These are phyloP conservation scores for Neocrepidodera transversa DNA, from an alignment of 2,888 invertebrate species.

Conservation along the genomic window DNA sequence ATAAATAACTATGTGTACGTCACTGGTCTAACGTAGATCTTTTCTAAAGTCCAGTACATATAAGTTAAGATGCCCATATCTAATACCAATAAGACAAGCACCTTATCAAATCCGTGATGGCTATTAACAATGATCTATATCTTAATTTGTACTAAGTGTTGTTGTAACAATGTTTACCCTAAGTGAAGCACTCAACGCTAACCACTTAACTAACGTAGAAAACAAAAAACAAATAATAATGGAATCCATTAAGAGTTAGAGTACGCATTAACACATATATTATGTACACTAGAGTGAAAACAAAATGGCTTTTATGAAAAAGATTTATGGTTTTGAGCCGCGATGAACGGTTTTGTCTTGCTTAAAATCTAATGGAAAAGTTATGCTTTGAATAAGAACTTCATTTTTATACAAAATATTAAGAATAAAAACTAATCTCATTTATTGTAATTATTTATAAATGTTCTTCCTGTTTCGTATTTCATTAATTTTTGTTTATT, in stretches of 20 bases:
- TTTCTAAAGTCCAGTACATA: too few relatives aligned
- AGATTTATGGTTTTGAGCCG: constrained; percentile 24
- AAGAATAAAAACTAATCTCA: too few relatives aligned
- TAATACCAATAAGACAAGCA: constrained; percentile 5
- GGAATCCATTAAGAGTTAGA: constrained; percentile 44
- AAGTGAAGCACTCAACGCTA: constrained; percentile 43
- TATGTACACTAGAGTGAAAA: constrained; percentile 28
- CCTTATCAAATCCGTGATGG: constrained; percentile 9
- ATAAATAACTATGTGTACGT: too few relatives aligned
- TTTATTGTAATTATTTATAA: too few relatives aligned
- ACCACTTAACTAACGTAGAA: constrained; percentile 42
- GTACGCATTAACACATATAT: constrained; percentile 36
- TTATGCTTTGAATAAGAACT: too few relatives aligned
- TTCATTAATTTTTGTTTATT: too few relatives aligned
- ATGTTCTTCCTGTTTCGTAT: too few relatives aligned
- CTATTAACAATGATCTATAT: constrained; percentile 42
- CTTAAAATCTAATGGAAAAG: constrained; percentile 22
- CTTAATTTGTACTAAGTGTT: constrained; percentile 44
- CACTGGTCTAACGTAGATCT: too few relatives aligned
- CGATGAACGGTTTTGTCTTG: constrained; percentile 10
- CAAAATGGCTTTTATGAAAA: constrained; percentile 31
- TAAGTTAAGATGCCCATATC: too few relatives aligned
- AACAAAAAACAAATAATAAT: constrained; percentile 42
- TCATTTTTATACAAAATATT: too few relatives aligned
- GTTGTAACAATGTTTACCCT: constrained; percentile 43